A percentile compares a stretch with the other conserved stretches of the same genome.
phyloP scores from a whole-genome alignment of 2,888 invertebrate species.

The Ceramica pisi region DNA sequence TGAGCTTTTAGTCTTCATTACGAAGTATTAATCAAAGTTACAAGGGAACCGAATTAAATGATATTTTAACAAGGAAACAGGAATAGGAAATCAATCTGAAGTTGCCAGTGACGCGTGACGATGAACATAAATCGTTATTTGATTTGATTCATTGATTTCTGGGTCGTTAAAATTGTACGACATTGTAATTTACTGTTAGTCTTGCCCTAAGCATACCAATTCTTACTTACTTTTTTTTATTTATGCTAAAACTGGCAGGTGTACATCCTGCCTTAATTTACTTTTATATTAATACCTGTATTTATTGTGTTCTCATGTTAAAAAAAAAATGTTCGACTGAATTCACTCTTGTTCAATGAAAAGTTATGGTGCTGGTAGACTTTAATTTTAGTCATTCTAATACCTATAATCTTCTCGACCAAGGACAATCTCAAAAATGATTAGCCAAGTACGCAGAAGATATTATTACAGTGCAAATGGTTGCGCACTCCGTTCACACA shows the following conservation, averaged over 20 bases:
- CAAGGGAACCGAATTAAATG: constrained; percentile 11
- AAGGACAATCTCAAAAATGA: not conserved
- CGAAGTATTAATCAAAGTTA: constrained; percentile 53
- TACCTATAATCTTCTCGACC: too few relatives aligned
- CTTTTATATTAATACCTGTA: too few relatives aligned
- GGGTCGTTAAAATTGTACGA: not conserved
- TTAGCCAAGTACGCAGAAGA: too few relatives aligned
- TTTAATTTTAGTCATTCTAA: not conserved
- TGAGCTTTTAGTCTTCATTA: constrained; percentile 47
- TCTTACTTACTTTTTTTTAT: not conserved
- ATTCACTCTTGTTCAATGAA: not conserved
- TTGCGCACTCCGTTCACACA: too few relatives aligned
- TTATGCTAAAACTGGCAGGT: not conserved
- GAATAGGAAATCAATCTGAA: constrained; percentile 36
- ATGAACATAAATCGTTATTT: constrained; percentile 19
- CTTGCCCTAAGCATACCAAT: not conserved
- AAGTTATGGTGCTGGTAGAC: not conserved
- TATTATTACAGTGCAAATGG: too few relatives aligned
- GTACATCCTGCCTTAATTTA: not conserved
- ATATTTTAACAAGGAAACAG: constrained; percentile 12
- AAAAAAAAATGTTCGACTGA: not conserved
- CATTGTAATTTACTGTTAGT: not conserved
- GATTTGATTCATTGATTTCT: constrained; percentile 10
- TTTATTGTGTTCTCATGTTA: not conserved
- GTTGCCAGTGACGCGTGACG: constrained; percentile 11